These are phyloP conservation scores for Bombus consobrinus DNA, from an alignment of 1,140 invertebrate species.

Conservation along the genomic window DNA sequence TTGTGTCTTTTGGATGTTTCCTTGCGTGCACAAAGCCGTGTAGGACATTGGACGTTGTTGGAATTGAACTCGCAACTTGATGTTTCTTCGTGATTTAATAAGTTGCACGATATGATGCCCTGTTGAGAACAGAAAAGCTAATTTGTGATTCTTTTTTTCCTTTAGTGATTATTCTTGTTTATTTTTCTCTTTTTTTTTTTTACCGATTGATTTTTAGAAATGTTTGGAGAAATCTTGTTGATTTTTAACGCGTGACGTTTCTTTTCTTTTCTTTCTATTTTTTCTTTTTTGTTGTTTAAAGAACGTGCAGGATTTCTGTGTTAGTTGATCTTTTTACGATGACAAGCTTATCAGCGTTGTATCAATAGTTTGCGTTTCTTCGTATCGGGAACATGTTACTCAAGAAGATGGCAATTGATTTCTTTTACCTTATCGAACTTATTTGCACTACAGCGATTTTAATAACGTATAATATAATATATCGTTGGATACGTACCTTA, in stretches of 20 bases:
- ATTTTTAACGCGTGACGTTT: not conserved
- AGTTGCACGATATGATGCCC: not conserved
- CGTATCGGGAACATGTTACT: slow-evolving; percentile 12
- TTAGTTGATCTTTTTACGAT: not conserved
- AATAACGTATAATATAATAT: slow-evolving; percentile 36
- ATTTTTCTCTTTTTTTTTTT: not conserved
- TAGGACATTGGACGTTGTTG: not conserved
- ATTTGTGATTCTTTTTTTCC: not conserved
- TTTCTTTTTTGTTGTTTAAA: not conserved
- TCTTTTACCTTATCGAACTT: slow-evolving; percentile 35
- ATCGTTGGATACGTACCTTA: slow-evolving; percentile 43
- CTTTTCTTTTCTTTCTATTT: not conserved
- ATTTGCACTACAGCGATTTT: slow-evolving; percentile 45
- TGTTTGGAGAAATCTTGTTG: not conserved
- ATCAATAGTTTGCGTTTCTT: not conserved
- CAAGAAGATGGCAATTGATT: slow-evolving; percentile 46
- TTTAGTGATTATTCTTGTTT: not conserved
- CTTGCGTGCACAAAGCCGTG: not conserved
- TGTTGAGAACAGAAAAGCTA: not conserved
- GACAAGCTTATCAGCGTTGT: too few relatives aligned
- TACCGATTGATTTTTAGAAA: not conserved
- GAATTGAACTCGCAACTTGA: not conserved
- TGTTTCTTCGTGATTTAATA: not conserved
- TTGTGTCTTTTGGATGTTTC: not conserved
- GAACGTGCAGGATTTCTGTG: not conserved